These are phyloP conservation scores for Drepanosiphum platanoidis DNA, from an alignment of 2,888 invertebrate genomes.

Conservation along the genomic window DNA sequence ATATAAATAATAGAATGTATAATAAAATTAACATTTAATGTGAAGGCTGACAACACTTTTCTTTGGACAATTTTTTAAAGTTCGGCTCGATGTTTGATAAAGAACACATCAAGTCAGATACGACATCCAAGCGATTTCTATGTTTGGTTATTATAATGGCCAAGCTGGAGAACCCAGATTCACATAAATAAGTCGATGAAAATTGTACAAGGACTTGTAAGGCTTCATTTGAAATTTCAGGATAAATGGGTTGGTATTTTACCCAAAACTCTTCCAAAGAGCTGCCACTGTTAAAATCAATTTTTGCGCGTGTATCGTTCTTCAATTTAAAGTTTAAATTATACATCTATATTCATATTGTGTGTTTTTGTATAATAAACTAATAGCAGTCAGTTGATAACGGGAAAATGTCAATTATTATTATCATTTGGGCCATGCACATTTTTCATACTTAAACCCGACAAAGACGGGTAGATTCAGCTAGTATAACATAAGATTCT, in stretches of 20 bases:
- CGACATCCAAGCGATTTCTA: conserved; percentile 11
- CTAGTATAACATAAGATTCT: no score
- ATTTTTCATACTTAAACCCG: no score
- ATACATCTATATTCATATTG: no score
- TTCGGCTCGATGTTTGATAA: neutral
- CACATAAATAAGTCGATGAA: conserved; percentile 12
- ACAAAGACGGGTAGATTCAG: no score
- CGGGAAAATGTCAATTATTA: no score
- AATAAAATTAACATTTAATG: neutral
- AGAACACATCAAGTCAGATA: neutral
- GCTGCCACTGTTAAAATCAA: no score
- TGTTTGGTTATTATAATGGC: neutral
- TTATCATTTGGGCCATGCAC: no score
- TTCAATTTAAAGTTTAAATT: no score
- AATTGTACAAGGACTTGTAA: neutral
- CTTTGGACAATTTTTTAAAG: neutral
- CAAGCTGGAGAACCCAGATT: conserved; percentile 6
- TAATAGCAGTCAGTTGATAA: no score
- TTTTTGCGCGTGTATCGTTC: no score
- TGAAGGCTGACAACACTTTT: conserved; percentile 6
- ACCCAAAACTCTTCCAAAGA: neutral
- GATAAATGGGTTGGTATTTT: neutral
- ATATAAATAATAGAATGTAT: neutral
- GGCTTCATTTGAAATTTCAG: neutral
- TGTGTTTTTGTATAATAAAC: no score